phyloP scores from a whole-genome alignment of 2,113 vertebrate genomes.

The Mirza zaza region DNA sequence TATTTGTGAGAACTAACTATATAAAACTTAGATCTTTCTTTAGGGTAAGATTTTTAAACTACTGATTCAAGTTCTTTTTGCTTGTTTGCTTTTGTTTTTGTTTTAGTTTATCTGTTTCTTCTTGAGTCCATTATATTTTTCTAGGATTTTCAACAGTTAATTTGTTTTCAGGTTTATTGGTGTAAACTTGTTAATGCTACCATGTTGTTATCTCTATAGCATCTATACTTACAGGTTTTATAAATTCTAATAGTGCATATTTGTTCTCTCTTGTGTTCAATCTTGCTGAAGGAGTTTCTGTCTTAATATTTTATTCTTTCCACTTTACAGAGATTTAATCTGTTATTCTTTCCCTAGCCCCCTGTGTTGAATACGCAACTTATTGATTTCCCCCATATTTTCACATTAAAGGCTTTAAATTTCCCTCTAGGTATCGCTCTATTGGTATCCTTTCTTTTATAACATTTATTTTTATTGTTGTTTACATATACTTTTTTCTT shows the following conservation, averaged over 20 bases:
- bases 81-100: too few relatives aligned
- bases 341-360: too few relatives aligned
- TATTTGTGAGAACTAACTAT: not conserved
- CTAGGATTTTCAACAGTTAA: not conserved
- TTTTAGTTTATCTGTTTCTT: not conserved
- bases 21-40: not conserved
- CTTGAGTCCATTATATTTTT: not conserved
- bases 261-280: not conserved
- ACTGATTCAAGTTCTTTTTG: not conserved
- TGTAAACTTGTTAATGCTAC: not conserved
- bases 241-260: not conserved
- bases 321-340: not conserved
- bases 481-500: not conserved
- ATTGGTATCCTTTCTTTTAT: not conserved
- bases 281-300: not conserved
- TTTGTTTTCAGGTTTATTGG: not conserved
- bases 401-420: not conserved
- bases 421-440: not conserved
- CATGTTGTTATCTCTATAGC: not conserved
- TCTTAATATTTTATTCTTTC: not conserved
- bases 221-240: not conserved
- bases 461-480: not conserved
- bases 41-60: not conserved
- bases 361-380: too few relatives aligned
- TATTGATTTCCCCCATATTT: not conserved